These are phyloP conservation scores for Hyaena hyaena DNA, from an alignment of 2,113 vertebrate species.

Conservation along the genomic window DNA sequence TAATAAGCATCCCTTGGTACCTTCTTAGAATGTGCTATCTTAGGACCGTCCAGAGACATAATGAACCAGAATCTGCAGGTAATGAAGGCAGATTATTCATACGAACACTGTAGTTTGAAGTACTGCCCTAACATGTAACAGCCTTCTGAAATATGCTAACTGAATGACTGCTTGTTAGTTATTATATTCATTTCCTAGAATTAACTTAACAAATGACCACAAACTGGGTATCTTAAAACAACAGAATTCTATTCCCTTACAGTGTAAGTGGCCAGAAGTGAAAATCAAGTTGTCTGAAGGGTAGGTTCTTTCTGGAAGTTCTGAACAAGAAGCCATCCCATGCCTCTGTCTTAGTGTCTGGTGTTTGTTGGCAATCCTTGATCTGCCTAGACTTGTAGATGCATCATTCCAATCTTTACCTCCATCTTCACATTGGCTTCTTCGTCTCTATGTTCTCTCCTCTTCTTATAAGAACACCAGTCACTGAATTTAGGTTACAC, in stretches of 20 bases:
- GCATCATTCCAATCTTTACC: not conserved
- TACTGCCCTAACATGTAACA: not conserved
- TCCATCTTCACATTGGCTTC: not conserved
- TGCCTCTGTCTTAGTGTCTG: not conserved
- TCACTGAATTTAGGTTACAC: not conserved
- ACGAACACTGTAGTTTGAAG: not conserved
- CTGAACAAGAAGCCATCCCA: not conserved
- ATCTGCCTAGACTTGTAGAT: not conserved
- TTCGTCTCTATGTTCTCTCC: not conserved
- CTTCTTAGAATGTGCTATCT: not conserved
- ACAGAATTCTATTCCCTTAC: not conserved
- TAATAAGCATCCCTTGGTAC: not conserved
- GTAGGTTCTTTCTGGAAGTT: not conserved
- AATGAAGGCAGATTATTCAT: not conserved
- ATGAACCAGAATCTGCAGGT: not conserved
- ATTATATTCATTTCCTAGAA: not conserved
- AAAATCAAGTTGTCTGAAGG: not conserved
- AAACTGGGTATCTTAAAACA: not conserved
- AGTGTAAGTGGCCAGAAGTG: not conserved
- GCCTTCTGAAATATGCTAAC: not conserved
- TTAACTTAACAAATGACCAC: not conserved
- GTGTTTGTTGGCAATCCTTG: not conserved
- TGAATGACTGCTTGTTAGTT: not conserved
- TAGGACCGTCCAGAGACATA: not conserved
- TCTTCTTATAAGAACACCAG: not conserved